Conservation (phyloP, 1,140 invertebrate species). For the Drosophila tani region DNA sequence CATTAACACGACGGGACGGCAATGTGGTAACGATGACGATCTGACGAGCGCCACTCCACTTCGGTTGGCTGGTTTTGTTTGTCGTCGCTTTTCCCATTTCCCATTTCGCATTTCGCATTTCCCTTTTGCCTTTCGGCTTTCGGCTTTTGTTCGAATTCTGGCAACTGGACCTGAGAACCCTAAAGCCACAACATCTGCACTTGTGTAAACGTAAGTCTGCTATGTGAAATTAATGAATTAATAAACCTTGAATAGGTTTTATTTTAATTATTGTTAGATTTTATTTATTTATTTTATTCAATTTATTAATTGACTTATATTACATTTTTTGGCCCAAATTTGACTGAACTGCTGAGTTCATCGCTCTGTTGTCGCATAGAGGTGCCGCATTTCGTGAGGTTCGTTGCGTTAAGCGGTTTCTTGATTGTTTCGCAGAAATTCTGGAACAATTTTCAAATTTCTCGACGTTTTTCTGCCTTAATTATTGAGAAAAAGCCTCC, state of each 20-base stretch:
- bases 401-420: background rate
- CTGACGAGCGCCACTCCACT: slow-evolving; percentile 37
- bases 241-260: too few relatives aligned
- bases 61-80: slow-evolving; percentile 56
- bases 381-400: background rate
- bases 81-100: slow-evolving; percentile 30
- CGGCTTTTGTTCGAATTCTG: slow-evolving; percentile 25
- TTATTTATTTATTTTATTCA: too few relatives aligned
- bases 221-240: too few relatives aligned
- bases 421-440: background rate
- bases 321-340: background rate
- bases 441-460: background rate
- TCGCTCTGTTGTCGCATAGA: background rate
- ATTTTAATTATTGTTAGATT: too few relatives aligned
- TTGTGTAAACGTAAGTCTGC: too few relatives aligned
- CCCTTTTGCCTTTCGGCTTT: background rate
- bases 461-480: background rate
- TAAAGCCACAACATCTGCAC: too few relatives aligned
- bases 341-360: background rate
- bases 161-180: background rate
- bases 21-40: slow-evolving; percentile 25
- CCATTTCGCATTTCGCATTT: slow-evolving; percentile 2
- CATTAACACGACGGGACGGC: slow-evolving; percentile 44
- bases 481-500: background rate
- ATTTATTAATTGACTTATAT: background rate